These are phyloP conservation scores for Leptopterna dolabrata DNA, from an alignment of 2,888 invertebrate genomes.

Conservation along the genomic window DNA sequence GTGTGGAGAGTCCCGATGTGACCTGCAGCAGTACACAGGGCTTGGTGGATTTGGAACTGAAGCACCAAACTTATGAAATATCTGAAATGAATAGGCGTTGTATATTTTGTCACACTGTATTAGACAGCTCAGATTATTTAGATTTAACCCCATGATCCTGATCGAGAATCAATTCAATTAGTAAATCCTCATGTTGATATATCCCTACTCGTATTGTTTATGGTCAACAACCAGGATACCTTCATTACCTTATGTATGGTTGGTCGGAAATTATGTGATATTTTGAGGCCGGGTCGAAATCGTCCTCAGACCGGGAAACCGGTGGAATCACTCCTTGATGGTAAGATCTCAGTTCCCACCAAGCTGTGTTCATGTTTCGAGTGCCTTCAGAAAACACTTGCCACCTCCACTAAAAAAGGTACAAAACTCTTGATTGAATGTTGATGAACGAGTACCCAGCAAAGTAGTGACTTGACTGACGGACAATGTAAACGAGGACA, in stretches of 20 bases:
- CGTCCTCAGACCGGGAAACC: slow-evolving; percentile 74
- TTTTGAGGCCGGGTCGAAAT: slow-evolving; percentile 87
- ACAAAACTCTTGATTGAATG: too few species aligned
- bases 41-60: slow-evolving; percentile 87
- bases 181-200: too few species aligned
- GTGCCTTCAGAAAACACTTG: slow-evolving; percentile 81
- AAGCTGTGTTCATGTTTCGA: slow-evolving; percentile 76
- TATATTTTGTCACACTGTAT: too few species aligned
- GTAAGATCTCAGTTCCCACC: slow-evolving; percentile 81
- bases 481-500: too few species aligned
- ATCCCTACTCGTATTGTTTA: too few species aligned
- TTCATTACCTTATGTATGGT: slow-evolving; percentile 68
- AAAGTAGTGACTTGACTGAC: too few species aligned
- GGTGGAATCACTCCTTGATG: slow-evolving; percentile 83
- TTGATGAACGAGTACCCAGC: too few species aligned
- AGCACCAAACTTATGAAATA: slow-evolving; percentile 85
- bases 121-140: too few species aligned
- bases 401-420: slow-evolving; percentile 77
- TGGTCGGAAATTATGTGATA: slow-evolving; percentile 83
- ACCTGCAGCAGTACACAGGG: slow-evolving; percentile 79
- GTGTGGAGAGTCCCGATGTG: slow-evolving; percentile 80
- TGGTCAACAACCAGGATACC: too few species aligned
- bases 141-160: too few species aligned
- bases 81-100: slow-evolving; percentile 70
- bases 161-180: too few species aligned